Percentiles rank a stretch among this genome's conserved stretches.
Conservation (phyloP, 2,797 vertebrate genomes). For the Chelidonichthys spinosus region DNA sequence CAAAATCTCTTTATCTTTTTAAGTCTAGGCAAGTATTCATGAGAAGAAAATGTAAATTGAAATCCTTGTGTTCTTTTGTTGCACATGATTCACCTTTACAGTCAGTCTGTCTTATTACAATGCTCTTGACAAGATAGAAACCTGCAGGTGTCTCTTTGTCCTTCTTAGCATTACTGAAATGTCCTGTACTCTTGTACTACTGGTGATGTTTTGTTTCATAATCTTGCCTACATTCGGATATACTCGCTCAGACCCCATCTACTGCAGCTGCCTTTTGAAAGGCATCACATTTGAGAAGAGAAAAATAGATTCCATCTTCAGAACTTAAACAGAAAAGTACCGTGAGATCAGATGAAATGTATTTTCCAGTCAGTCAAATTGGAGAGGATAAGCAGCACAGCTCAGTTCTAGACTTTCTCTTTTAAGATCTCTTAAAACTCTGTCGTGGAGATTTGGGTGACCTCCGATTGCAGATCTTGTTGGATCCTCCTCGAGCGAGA, state of each 20-base stretch:
- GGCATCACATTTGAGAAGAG: not conserved
- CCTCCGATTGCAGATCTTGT: slow-evolving; percentile 84
- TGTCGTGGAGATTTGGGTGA: slow-evolving; percentile 87
- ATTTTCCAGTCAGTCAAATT: slow-evolving; percentile 24
- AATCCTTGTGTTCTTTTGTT: slow-evolving; percentile 12
- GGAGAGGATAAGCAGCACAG: not conserved
- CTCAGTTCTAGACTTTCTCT: not conserved
- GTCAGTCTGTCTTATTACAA: not conserved
- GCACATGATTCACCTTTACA: slow-evolving; percentile 5
- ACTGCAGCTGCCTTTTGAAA: not conserved
- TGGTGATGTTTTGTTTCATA: slow-evolving; percentile 18
- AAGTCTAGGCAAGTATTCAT: not conserved
- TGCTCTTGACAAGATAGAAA: slow-evolving; percentile 5
- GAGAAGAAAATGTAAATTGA: slow-evolving; percentile 3
- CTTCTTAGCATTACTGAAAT: slow-evolving; percentile 3
- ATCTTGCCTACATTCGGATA: slow-evolving; percentile 6
- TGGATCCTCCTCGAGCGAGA: slow-evolving; percentile 73
- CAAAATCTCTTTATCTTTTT: slow-evolving; percentile 1
- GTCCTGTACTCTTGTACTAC: not conserved
- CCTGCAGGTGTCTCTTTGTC: slow-evolving; percentile 10
- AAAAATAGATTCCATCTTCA: not conserved
- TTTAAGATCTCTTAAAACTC: slow-evolving; percentile 80
- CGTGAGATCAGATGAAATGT: slow-evolving; percentile 14
- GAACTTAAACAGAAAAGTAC: slow-evolving; percentile 11
- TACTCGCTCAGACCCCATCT: not conserved